Percentiles rank a stretch among this genome's conserved stretches.
Evolutionary conservation across 2,113 vertebrate genomes (phyloP).

Genomic region (Pica pica): DNA sequence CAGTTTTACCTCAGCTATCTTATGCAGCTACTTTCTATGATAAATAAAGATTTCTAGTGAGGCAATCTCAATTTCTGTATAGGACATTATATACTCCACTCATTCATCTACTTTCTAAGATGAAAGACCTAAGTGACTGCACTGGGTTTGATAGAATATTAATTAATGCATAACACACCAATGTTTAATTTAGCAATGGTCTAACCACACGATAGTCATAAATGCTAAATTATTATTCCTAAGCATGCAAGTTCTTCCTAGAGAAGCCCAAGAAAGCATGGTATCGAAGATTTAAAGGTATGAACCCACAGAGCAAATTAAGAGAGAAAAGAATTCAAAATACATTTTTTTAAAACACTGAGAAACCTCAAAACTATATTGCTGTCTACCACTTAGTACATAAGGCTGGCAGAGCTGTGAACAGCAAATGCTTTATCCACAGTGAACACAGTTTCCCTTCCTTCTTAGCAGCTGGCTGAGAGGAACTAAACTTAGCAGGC

Average conservation of each 20-base stretch:
- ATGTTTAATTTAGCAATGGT: not conserved
- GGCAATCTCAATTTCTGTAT: not conserved
- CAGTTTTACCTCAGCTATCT: not conserved
- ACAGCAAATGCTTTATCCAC: conserved; percentile 8
- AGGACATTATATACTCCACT: not conserved
- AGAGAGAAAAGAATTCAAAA: not conserved
- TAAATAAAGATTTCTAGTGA: not conserved
- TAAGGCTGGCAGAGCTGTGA: not conserved
- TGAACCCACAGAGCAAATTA: not conserved
- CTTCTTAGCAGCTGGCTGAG: conserved; percentile 72
- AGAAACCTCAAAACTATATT: not conserved
- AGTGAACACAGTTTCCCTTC: conserved; percentile 35
- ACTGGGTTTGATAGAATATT: not conserved
- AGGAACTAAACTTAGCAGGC: conserved; percentile 77
- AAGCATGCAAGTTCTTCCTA: not conserved
- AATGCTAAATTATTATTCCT: not conserved
- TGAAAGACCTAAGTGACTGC: not conserved
- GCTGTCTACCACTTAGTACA: not conserved
- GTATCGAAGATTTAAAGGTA: not conserved
- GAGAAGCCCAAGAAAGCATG: not conserved
- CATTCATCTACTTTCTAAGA: not conserved
- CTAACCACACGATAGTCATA: not conserved
- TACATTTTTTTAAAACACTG: not conserved
- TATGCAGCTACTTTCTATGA: not conserved
- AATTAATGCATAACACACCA: not conserved